phyloP scores from a whole-genome alignment of 64 coral and sea anemone genomes.

The Stichodactyla helianthus region DNA sequence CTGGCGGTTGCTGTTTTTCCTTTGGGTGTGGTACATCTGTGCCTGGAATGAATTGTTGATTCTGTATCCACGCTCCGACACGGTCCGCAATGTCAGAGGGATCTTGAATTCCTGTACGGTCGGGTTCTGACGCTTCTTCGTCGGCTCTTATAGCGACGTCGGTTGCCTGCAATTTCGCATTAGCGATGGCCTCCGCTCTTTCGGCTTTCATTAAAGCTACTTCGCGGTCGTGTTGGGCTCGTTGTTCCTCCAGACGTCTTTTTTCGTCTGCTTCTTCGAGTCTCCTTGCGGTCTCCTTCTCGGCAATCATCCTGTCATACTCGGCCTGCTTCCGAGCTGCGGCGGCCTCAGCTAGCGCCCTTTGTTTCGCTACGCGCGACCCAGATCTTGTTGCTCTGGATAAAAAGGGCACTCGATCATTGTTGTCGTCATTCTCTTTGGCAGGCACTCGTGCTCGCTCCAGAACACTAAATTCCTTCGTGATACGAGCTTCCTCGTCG shows the following conservation, averaged over 20 bases:
- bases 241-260: neutral
- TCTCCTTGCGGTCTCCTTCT: neutral
- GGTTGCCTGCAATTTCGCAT: neutral
- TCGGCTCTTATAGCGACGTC: neutral
- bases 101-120: no score
- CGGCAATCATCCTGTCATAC: neutral
- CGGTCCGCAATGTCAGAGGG: no score
- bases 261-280: neutral
- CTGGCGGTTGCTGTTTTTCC: slow-evolving; percentile 27
- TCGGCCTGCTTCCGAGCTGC: slow-evolving; percentile 15
- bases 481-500: neutral
- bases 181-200: neutral
- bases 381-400: neutral
- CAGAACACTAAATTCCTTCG: slow-evolving; percentile 1
- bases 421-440: neutral
- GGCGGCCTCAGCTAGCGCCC: slow-evolving; percentile 22
- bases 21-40: neutral
- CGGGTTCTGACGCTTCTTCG: no score
- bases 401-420: neutral
- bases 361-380: neutral
- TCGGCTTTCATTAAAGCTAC: neutral
- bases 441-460: neutral
- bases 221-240: slow-evolving; percentile 15
- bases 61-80: neutral
- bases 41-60: no score